These are phyloP conservation scores for Oscheius sp. DNA, from an alignment of 2,888 invertebrate genomes.

Conservation along the genomic window DNA sequence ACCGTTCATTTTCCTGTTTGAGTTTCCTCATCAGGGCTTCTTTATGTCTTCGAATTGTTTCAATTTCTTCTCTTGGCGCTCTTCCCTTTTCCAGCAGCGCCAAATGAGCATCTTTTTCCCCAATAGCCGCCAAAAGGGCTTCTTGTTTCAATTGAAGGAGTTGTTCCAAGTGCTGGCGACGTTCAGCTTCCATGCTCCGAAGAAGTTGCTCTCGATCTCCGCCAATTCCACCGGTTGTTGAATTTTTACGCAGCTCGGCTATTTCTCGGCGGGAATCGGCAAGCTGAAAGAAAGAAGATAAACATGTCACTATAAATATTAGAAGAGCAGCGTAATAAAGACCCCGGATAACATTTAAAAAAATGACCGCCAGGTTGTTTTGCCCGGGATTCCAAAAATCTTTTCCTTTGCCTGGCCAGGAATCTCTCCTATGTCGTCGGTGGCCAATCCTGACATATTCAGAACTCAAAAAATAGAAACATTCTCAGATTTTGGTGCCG, in stretches of 20 bases:
- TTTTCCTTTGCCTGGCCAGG: no score
- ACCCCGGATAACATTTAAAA: no score
- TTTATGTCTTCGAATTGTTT: slow-evolving; percentile 59
- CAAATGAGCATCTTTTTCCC: slow-evolving; percentile 88
- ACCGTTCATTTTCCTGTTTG: slow-evolving; percentile 57
- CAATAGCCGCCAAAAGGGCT: slow-evolving; percentile 85
- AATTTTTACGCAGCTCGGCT: slow-evolving; percentile 65
- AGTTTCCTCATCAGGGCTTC: slow-evolving; percentile 59
- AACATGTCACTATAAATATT: no score
- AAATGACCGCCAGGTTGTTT: no score
- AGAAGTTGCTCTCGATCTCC: slow-evolving; percentile 80
- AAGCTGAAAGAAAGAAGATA: slow-evolving; percentile 4
- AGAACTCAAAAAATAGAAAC: no score
- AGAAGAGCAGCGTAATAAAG: no score
- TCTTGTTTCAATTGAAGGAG: slow-evolving; percentile 86
- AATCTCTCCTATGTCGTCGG: no score
- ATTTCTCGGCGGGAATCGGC: slow-evolving; percentile 34
- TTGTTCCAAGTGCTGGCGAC: slow-evolving; percentile 82
- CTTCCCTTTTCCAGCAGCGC: slow-evolving; percentile 81
- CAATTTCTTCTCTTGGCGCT: slow-evolving; percentile 57
- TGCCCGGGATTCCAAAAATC: no score
- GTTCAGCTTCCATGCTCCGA: slow-evolving; percentile 78
- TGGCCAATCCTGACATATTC: no score
- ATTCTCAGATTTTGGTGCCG: no score
- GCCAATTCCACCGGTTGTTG: slow-evolving; percentile 72